A percentile compares a stretch with the other conserved stretches of the same genome.
Evolutionary conservation across 2,113 vertebrate genomes (phyloP).

Genomic region (Prietella phreatophila): DNA sequence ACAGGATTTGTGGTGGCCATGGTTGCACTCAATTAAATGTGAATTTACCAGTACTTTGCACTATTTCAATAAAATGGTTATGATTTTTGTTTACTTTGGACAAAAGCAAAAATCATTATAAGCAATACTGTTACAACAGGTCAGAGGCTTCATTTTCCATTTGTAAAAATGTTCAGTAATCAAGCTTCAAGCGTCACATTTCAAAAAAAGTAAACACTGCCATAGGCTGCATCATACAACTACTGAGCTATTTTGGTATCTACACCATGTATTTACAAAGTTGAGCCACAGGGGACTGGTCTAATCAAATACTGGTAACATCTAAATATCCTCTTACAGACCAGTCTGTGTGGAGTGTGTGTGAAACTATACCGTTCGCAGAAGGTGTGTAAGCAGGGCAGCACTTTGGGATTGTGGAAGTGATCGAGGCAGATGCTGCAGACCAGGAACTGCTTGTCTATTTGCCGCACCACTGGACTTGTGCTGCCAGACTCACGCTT

Average conservation of each 20-base stretch:
- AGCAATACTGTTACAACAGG: not conserved
- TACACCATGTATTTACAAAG: not conserved
- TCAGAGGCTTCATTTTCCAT: not conserved
- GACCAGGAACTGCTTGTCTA: slow-evolving; percentile 95
- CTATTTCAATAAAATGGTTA: no score
- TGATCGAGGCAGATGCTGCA: slow-evolving; percentile 95
- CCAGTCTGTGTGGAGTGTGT: not conserved
- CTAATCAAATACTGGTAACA: not conserved
- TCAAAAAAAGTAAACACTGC: not conserved
- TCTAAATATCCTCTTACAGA: not conserved
- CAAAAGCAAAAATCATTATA: not conserved
- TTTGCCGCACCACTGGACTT: slow-evolving; percentile 90
- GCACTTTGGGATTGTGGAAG: slow-evolving; percentile 83
- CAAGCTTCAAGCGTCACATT: not conserved
- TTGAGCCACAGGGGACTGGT: not conserved
- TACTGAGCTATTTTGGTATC: not conserved
- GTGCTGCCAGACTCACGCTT: slow-evolving; percentile 78
- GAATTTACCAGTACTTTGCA: no score
- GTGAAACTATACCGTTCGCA: slow-evolving; percentile 81
- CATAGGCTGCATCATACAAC: not conserved
- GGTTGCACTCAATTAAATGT: no score
- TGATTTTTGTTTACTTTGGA: no score
- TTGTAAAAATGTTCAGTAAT: not conserved
- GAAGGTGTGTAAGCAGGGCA: slow-evolving; percentile 94
- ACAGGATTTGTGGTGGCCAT: no score